phyloP scores from a whole-genome alignment of 2,113 vertebrate species.

The Erpornis zantholeuca region DNA sequence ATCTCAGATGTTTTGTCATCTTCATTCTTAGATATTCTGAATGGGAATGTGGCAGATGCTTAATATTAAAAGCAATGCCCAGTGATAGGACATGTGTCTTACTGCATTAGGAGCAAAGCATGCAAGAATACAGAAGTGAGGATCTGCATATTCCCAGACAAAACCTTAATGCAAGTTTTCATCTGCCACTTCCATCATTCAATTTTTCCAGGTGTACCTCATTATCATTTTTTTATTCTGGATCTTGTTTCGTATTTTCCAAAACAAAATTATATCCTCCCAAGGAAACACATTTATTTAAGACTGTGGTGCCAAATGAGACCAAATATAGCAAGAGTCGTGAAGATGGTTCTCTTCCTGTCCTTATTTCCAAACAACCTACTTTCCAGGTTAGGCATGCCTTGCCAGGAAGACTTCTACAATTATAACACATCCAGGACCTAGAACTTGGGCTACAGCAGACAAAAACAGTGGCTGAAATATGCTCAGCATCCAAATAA shows the following conservation, averaged over 20 bases:
- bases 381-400: not conserved
- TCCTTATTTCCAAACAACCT: not conserved
- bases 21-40: not conserved
- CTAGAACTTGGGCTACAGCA: not conserved
- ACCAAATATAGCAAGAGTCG: not conserved
- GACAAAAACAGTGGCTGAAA: not conserved
- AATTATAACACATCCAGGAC: not conserved
- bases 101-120: not conserved
- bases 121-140: not conserved
- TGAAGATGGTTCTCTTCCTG: not conserved
- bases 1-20: not conserved
- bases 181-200: not conserved
- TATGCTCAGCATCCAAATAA: not conserved
- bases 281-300: not conserved
- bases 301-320: not conserved
- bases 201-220: not conserved
- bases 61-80: not conserved
- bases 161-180: not conserved
- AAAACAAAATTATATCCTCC: not conserved
- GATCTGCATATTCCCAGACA: not conserved
- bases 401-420: not conserved
- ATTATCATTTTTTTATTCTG: not conserved
- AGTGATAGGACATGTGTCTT: not conserved
- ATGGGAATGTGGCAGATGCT: not conserved
- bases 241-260: not conserved